phyloP scores from a whole-genome alignment of 2,888 invertebrate genomes.

The Tetheella fluctuosa region DNA sequence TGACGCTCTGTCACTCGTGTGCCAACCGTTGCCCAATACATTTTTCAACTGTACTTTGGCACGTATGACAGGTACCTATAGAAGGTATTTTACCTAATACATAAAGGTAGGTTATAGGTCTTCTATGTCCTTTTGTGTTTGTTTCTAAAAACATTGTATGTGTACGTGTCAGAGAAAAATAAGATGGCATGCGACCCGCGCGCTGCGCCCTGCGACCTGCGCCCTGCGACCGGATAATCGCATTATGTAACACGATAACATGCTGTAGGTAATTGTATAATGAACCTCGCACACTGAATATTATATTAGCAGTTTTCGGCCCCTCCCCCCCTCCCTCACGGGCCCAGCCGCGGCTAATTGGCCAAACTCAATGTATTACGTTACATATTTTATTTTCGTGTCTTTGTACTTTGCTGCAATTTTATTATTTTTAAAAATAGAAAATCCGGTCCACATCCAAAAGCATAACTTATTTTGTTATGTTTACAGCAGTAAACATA shows the following conservation, averaged over 20 bases:
- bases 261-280: slow-evolving; percentile 15
- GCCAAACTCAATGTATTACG: background rate
- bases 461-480: too few species aligned
- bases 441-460: too few species aligned
- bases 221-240: background rate
- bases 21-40: background rate
- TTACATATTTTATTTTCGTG: background rate
- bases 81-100: background rate
- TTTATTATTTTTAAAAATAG: background rate
- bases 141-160: background rate
- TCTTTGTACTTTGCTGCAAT: background rate
- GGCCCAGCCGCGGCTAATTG: slow-evolving; percentile 2
- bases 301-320: slow-evolving; percentile 9
- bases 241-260: slow-evolving; percentile 15
- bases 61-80: too few species aligned
- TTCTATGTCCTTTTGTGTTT: too few species aligned
- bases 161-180: background rate
- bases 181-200: background rate
- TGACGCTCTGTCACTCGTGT: background rate
- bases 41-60: too few species aligned
- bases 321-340: background rate
- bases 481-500: too few species aligned
- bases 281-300: slow-evolving; percentile 14
- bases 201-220: background rate
- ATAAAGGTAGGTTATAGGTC: too few species aligned